These are phyloP conservation scores for Schizopygopsis malacanthus DNA, from an alignment of 2,797 vertebrate species.

Conservation along the genomic window DNA sequence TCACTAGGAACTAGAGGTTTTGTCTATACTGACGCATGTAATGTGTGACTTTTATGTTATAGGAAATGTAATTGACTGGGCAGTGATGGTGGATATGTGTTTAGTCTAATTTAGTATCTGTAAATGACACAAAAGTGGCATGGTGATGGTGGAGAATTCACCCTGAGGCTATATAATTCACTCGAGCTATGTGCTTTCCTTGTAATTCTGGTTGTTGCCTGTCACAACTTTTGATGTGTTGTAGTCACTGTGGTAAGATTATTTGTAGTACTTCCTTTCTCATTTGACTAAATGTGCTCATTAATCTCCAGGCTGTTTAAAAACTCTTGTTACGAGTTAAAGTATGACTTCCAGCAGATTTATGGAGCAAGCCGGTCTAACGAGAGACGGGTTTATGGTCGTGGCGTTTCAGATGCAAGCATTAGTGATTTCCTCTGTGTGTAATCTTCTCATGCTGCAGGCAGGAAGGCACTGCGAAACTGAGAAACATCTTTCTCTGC, in stretches of 20 bases:
- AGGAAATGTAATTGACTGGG: neutral
- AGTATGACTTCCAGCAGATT: neutral
- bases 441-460: conserved; percentile 32
- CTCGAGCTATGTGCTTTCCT: neutral
- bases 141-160: neutral
- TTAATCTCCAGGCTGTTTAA: neutral
- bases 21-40: neutral
- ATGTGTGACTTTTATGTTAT: conserved; percentile 4
- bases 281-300: neutral
- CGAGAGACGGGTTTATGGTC: neutral
- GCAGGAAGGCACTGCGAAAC: conserved; percentile 70
- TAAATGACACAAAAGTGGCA: conserved; percentile 1
- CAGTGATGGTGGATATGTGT: neutral
- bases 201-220: neutral
- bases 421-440: conserved; percentile 55
- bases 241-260: neutral
- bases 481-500: neutral
- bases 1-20: neutral
- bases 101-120: neutral
- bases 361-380: neutral
- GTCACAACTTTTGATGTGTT: neutral
- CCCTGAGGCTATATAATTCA: neutral
- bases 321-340: neutral
- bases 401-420: conserved; percentile 10
- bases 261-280: neutral